Evolutionary conservation across 2,888 invertebrate genomes (phyloP).

Genomic region (Agrotis segetum): DNA sequence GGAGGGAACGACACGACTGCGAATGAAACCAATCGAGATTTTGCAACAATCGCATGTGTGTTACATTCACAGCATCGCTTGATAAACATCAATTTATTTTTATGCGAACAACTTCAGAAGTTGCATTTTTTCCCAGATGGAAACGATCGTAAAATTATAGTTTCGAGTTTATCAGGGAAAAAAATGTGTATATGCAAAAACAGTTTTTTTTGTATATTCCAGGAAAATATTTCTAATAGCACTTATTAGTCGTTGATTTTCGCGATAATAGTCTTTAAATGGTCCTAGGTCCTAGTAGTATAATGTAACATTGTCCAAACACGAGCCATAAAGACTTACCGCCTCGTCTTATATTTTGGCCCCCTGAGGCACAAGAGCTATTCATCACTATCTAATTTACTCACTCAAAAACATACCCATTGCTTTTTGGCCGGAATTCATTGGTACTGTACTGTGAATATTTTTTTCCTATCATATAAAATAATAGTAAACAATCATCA

Average conservation of each 20-base stretch:
- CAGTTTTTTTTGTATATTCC: not conserved
- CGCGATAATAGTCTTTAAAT: not conserved
- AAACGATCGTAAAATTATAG: constrained; percentile 45
- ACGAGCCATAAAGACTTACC: constrained; percentile 37
- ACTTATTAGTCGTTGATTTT: not conserved
- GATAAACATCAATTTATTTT: constrained; percentile 50
- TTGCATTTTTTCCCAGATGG: constrained; percentile 20
- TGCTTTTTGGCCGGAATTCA: constrained; percentile 42
- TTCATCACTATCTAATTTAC: constrained; percentile 28
- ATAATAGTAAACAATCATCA: constrained; percentile 53
- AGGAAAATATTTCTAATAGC: not conserved
- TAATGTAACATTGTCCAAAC: not conserved
- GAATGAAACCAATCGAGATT: constrained; percentile 20
- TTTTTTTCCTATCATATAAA: constrained; percentile 26
- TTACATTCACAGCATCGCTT: constrained; percentile 15
- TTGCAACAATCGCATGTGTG: constrained; percentile 19
- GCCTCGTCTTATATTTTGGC: constrained; percentile 31
- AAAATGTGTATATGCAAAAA: not conserved
- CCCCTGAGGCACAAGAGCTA: constrained; percentile 12
- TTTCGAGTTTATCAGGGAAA: constrained; percentile 1
- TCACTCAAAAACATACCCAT: constrained; percentile 54
- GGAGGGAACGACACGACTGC: not conserved
- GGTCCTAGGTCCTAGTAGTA: too few relatives aligned
- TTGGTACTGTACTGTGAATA: constrained; percentile 25
- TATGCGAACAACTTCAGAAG: constrained; percentile 38